These are phyloP conservation scores for Sternotherus odoratus DNA, from an alignment of 2,797 vertebrate genomes.

Conservation along the genomic window DNA sequence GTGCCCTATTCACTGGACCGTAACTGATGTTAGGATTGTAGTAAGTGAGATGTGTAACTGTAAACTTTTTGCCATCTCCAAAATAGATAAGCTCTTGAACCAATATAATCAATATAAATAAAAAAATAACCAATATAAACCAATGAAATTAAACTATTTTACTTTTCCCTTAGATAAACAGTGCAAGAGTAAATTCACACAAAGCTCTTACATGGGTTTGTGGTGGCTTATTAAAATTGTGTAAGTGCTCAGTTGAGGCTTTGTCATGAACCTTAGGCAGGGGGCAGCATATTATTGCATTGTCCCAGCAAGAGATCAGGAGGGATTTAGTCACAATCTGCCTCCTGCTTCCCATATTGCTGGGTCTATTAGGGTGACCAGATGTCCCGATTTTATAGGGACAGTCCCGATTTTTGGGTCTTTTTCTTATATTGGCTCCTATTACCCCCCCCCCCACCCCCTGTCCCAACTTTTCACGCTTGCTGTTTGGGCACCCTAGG, in stretches of 20 bases:
- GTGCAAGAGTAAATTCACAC: neutral
- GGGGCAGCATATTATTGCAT: neutral
- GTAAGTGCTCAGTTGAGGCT: neutral
- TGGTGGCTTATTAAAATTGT: too few species aligned
- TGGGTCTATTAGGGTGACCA: too few species aligned
- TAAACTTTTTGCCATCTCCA: neutral
- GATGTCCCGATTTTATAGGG: too few species aligned
- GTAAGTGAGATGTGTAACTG: neutral
- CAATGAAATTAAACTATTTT: neutral
- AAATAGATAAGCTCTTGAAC: neutral
- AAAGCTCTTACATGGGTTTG: too few species aligned
- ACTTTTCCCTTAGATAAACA: neutral
- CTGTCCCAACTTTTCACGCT: too few species aligned
- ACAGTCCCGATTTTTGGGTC: too few species aligned
- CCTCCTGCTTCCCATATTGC: neutral
- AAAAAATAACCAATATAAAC: too few species aligned
- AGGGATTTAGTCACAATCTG: neutral
- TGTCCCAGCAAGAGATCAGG: neutral
- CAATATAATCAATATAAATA: neutral
- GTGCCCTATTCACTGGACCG: neutral
- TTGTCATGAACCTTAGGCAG: neutral
- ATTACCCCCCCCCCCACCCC: too few species aligned
- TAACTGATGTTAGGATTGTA: neutral
- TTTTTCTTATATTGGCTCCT: too few species aligned
- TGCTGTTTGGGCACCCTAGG: too few species aligned